Base-by-base conservation (phyloP, 2,888 invertebrate species). In the Sturmia bella region DNA sequence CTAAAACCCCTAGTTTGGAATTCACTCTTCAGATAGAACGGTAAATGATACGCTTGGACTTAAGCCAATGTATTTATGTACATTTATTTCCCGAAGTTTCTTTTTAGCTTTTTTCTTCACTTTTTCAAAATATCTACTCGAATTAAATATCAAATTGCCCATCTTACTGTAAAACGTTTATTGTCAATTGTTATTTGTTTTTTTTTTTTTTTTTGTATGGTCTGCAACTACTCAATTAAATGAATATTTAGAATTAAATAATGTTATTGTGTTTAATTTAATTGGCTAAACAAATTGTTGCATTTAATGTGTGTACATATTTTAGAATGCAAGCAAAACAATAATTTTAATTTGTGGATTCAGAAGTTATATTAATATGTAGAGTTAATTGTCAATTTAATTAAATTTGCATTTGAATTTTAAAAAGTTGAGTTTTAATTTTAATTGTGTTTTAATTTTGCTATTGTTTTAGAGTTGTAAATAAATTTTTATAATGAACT, bases 401-500 rank as follows among this genome's bases (percentile, higher is more conserved):
- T 43, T n/a, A 50, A 48, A 64, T 56, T 39, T 48, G 24, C 48
- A 50, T 37, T 12, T n/a, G 66, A n/a, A 43, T 41, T 50, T 57
- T 48, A 15, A 19, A 57, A 27, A 57, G n/a, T 57, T 75, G 32
- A 52, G 15, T 52, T 75, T 41, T 68, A 59, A 75, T 68, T 68
- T 75, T 41, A 68, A 50, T 48, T 21, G n/a, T 17, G 2, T 24
- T 17, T 48, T 13, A 27, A 17, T 48, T 43, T 48, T 12, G 6
- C 45, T 61, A 43, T 48, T 66, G n/a, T 74, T 52, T 32, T 75
- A 13, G 27, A 11, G n/a, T 11, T 54, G 52, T 21, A 21, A 48
- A 74, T 32, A 19, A 12, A 39, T 15, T 24, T 57, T 50, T 27
- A 19, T 37, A 77, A 70, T 81, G 74, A 69, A 77, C 73, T 81